phyloP scores from a whole-genome alignment of 2,797 vertebrate genomes.

The Craterocephalus amniculus region DNA sequence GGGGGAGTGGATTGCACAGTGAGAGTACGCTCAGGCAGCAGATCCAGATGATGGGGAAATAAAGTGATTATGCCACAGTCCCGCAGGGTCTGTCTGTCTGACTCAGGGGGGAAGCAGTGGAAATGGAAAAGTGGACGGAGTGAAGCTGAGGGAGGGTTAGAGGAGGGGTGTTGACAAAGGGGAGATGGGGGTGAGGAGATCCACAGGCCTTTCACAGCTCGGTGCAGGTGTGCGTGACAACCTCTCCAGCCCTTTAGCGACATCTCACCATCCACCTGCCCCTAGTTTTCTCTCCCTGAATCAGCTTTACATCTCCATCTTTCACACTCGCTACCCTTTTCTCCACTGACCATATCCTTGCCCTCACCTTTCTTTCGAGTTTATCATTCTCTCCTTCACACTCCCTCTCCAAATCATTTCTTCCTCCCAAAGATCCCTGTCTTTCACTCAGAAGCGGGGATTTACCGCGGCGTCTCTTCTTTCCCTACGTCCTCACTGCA shows the following conservation, averaged over 20 bases:
- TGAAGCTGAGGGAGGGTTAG: slow-evolving; percentile 31
- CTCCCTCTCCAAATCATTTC: slow-evolving; percentile 35
- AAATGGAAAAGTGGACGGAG: slow-evolving; percentile 27
- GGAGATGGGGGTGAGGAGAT: slow-evolving; percentile 8
- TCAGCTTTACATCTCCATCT: slow-evolving; percentile 52
- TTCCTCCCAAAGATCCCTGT: slow-evolving; percentile 27
- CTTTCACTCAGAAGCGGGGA: slow-evolving; percentile 36
- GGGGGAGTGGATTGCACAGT: slow-evolving; percentile 49
- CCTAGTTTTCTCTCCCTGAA: slow-evolving; percentile 39
- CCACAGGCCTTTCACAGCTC: slow-evolving; percentile 48
- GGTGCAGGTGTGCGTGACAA: slow-evolving; percentile 71
- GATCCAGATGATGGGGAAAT: slow-evolving; percentile 72
- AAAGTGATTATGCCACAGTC: slow-evolving; percentile 76
- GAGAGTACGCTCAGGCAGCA: slow-evolving; percentile 60
- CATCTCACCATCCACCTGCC: slow-evolving; percentile 57
- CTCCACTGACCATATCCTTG: slow-evolving; percentile 50
- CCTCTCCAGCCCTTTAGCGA: slow-evolving; percentile 55
- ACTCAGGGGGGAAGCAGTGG: slow-evolving; percentile 37
- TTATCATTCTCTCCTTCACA: slow-evolving; percentile 31
- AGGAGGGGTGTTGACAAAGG: slow-evolving; percentile 53
- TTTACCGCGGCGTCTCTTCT: slow-evolving; percentile 50
- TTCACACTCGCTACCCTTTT: slow-evolving; percentile 48
- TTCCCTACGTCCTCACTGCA: slow-evolving; percentile 38
- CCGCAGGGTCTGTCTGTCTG: slow-evolving; percentile 71
- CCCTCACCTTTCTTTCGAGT: slow-evolving; percentile 45